Evolutionary conservation across 2,113 vertebrate genomes (phyloP).

Genomic region (Columba janthina): DNA sequence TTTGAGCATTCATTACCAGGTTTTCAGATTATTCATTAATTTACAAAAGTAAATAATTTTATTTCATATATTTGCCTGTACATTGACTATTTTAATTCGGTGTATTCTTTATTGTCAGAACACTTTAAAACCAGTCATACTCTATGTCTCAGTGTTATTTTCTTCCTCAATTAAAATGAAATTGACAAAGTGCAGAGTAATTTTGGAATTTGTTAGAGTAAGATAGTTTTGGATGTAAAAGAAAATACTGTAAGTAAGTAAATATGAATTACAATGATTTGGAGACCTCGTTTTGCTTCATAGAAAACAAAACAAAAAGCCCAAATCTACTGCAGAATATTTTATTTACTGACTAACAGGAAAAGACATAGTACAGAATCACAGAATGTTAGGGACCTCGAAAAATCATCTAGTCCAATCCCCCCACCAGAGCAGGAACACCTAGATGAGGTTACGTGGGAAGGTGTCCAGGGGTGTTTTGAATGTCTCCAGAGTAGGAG

Average conservation of each 20-base stretch:
- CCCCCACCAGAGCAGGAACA: too few relatives aligned
- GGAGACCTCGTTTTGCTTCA: background rate
- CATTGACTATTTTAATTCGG: background rate
- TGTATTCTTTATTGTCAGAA: conserved; percentile 9
- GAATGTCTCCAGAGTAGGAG: too few relatives aligned
- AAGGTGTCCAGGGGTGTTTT: too few relatives aligned
- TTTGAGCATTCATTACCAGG: background rate
- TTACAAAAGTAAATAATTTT: background rate
- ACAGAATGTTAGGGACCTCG: too few relatives aligned
- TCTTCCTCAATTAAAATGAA: conserved; percentile 45
- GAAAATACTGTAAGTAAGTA: background rate
- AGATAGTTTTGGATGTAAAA: conserved; percentile 47
- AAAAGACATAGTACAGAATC: background rate
- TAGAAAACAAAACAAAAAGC: background rate
- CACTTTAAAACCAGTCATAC: conserved; percentile 15
- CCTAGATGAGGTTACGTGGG: too few relatives aligned
- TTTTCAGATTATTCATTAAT: background rate
- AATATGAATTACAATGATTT: background rate
- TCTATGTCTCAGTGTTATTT: background rate
- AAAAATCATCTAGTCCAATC: too few relatives aligned
- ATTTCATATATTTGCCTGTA: background rate
- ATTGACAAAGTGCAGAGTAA: background rate
- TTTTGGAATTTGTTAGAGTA: conserved; percentile 40
- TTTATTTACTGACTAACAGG: background rate
- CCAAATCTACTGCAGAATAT: background rate